phyloP scores from a whole-genome alignment of 2,797 vertebrate genomes.

The Lepus oiostolus region DNA sequence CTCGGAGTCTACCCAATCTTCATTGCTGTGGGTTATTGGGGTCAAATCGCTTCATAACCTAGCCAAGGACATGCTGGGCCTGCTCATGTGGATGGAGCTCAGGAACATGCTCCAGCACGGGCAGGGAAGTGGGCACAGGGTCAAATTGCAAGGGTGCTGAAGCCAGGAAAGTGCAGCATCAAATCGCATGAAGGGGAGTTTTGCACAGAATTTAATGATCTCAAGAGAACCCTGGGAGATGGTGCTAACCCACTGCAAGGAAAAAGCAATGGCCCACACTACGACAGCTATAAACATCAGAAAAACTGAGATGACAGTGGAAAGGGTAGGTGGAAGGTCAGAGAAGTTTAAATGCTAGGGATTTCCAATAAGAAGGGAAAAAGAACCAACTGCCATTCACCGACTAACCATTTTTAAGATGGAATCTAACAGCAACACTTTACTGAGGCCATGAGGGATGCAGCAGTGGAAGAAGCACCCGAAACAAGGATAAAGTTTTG shows the following conservation, averaged over 20 bases:
- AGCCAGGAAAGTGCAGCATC: not conserved
- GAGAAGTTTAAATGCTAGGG: not conserved
- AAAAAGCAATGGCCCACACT: not conserved
- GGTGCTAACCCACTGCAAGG: not conserved
- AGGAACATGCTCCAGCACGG: no score
- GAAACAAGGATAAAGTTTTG: not conserved
- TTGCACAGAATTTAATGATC: not conserved
- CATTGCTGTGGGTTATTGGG: not conserved
- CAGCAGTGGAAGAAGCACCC: not conserved
- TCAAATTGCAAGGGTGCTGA: not conserved
- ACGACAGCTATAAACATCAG: not conserved
- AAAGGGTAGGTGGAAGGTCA: not conserved
- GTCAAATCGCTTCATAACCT: not conserved
- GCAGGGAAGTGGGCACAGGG: not conserved
- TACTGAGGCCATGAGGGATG: not conserved
- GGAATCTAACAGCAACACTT: not conserved
- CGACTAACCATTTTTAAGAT: not conserved
- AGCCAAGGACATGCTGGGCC: not conserved
- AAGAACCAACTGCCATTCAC: not conserved
- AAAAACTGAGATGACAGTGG: not conserved
- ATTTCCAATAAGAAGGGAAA: not conserved
- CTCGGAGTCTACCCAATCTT: not conserved
- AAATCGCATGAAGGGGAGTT: not conserved
- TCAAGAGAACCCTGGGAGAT: not conserved
- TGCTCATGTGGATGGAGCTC: not conserved